Percentiles rank a stretch among this genome's conserved stretches.
Evolutionary conservation across 2,113 vertebrate species (phyloP).

Genomic region (Channa maculata): DNA sequence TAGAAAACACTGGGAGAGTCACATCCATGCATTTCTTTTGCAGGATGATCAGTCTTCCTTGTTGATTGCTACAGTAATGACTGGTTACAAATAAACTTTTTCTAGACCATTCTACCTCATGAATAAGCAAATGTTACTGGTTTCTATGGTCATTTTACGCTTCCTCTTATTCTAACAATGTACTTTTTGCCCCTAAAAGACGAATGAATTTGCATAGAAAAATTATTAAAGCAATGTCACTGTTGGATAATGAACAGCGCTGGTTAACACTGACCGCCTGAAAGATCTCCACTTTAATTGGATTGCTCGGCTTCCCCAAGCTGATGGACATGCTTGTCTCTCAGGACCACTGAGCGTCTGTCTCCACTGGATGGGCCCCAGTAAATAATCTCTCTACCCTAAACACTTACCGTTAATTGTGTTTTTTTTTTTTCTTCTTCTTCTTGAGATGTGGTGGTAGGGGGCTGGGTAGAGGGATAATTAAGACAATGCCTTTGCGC

Average conservation of each 20-base stretch:
- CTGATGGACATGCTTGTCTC: constrained; percentile 80
- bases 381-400: constrained; percentile 81
- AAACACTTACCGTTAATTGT: constrained; percentile 84
- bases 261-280: constrained; percentile 60
- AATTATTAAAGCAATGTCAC: constrained; percentile 61
- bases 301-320: constrained; percentile 73
- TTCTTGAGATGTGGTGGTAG: constrained; percentile 51
- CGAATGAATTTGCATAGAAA: constrained; percentile 24
- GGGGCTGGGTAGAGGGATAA: constrained; percentile 65
- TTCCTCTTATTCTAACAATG: constrained; percentile 9
- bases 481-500: constrained; percentile 80
- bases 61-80: no score
- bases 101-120: background rate
- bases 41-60: no score
- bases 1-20: no score
- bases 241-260: constrained; percentile 55
- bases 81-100: no score
- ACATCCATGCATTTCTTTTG: no score
- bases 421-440: constrained; percentile 62
- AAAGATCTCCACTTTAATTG: constrained; percentile 80
- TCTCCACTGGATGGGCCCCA: constrained; percentile 77
- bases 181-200: constrained; percentile 40
- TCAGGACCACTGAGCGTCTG: constrained; percentile 74
- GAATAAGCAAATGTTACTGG: background rate
- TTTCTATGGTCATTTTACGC: constrained; percentile 8